phyloP scores from a whole-genome alignment of 2,888 invertebrate species.

The Tethea ocularis region DNA sequence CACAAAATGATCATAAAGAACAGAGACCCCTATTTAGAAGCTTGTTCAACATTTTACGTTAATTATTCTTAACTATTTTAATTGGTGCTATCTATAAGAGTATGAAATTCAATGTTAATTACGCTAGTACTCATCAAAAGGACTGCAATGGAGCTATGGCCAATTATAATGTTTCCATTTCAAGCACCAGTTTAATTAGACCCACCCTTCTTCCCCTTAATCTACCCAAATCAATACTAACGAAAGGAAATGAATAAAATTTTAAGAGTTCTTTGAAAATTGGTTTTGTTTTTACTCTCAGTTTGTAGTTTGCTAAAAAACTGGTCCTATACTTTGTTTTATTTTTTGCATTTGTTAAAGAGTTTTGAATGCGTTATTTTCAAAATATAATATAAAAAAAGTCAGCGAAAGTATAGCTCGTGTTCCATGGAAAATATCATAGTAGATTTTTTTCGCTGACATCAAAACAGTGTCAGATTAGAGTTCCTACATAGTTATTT shows the following conservation, averaged over 20 bases:
- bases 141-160: conserved; percentile 55
- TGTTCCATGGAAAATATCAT: no score
- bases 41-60: no score
- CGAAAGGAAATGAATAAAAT: conserved; percentile 25
- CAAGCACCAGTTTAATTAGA: conserved; percentile 46
- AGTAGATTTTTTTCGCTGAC: no score
- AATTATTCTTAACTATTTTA: neutral
- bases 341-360: neutral
- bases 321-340: conserved; percentile 68
- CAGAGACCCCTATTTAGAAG: no score
- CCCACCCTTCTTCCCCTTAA: conserved; percentile 21
- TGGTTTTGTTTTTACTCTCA: conserved; percentile 49
- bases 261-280: conserved; percentile 32
- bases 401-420: no score
- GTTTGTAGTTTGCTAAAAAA: conserved; percentile 66
- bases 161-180: conserved; percentile 78
- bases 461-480: no score
- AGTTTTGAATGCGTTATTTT: conserved; percentile 7
- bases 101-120: neutral
- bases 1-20: no score
- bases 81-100: neutral
- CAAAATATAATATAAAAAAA: no score
- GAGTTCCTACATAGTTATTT: no score
- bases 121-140: conserved; percentile 18
- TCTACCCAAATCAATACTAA: conserved; percentile 16